phyloP scores from a whole-genome alignment of 2,888 invertebrate genomes.

The Tenthredo amoena region DNA sequence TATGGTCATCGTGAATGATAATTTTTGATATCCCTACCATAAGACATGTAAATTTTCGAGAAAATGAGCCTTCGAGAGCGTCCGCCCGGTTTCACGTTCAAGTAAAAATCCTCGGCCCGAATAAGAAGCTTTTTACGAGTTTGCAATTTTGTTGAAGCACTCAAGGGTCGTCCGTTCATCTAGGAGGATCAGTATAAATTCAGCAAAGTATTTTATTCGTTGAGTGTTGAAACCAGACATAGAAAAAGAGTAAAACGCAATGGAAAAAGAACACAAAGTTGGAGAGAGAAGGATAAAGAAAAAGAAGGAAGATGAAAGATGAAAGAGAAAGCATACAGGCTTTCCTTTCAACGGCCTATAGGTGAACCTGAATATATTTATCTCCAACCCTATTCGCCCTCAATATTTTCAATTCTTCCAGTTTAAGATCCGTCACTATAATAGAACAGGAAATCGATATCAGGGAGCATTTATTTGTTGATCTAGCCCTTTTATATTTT shows the following conservation, averaged over 20 bases:
- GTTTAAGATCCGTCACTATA: not conserved
- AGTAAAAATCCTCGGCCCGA: not conserved
- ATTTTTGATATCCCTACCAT: not conserved
- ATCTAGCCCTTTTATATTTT: not conserved
- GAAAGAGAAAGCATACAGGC: not conserved
- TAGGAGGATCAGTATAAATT: not conserved
- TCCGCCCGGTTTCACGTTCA: not conserved
- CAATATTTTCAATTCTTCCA: not conserved
- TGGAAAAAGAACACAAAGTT: not conserved
- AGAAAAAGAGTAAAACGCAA: not conserved
- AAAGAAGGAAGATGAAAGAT: too few relatives aligned
- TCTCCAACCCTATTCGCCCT: not conserved
- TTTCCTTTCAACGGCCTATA: not conserved
- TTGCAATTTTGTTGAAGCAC: conserved; percentile 25
- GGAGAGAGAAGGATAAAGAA: not conserved
- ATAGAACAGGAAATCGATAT: not conserved
- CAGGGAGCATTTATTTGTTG: not conserved
- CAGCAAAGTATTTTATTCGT: not conserved
- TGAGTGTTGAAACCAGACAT: conserved; percentile 20
- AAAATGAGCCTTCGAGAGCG: not conserved
- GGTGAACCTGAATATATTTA: not conserved
- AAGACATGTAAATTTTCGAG: not conserved
- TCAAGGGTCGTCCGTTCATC: conserved; percentile 24
- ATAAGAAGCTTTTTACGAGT: not conserved
- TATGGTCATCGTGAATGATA: not conserved